Base-by-base conservation (phyloP, 2,797 vertebrate genomes). In the Phalanger gymnotis region DNA sequence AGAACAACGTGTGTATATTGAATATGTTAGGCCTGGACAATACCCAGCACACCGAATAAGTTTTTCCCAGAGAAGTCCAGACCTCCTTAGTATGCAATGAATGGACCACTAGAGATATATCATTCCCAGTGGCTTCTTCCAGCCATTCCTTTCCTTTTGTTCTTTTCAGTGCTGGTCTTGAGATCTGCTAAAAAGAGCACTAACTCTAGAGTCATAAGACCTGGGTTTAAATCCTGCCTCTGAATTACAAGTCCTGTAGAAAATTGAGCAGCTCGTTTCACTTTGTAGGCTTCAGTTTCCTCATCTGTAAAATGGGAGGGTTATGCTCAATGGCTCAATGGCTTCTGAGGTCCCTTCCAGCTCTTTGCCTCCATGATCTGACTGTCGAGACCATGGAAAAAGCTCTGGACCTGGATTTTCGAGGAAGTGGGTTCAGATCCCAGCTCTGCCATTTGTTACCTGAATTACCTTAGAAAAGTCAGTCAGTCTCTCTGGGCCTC, bases 361-460 rank as follows among this genome's bases (percentile, higher is more conserved):
- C 90, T 94, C 92, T 92, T 4, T 93, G 51, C 14, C 53, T 92
- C 47, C 94, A 95, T 94, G 34, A 73, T 92, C 66, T 90, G 73
- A 95, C n/a, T 40, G n/a, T 7, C 47, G 40, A 81, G 40, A 47
- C 19, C 40, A 81, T 27, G 19, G 40, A 47, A 81, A 81, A 6
- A 81, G 47, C 73, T 25, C 2, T 25, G 40, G 7, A 47, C 9
- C 4, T 81, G 22, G 73, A 81, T 47, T 73, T 55, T 81, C 27
- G 73, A 40, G n/a, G 61, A 66, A 66, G 34, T 66, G 31, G 10
- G n/a, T 73, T 73, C n/a, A 25, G 25, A 47, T 81, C 73, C 40
- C 73, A 81, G 73, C 9, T 47, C 22, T 40, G 66, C n/a, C 5
- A 73, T 14, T 81, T 81, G 47, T 81, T 81, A 81, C 22, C n/a